These are phyloP conservation scores for Aromia moschata DNA, from an alignment of 2,888 invertebrate genomes.

Conservation along the genomic window DNA sequence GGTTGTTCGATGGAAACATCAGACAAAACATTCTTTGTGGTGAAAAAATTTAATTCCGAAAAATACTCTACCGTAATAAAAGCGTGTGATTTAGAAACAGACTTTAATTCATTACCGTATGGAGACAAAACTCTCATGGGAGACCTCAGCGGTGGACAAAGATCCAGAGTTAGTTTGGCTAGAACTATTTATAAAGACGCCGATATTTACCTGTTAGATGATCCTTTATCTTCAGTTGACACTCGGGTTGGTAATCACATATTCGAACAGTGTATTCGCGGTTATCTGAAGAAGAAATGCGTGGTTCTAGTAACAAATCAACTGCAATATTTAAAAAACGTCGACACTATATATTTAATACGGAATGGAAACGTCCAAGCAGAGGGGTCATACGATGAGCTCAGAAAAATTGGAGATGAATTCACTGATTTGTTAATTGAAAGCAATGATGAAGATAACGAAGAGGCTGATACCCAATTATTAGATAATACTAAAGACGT, in stretches of 20 bases:
- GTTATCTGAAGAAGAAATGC: constrained; percentile 72
- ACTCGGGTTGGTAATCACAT: constrained; percentile 85
- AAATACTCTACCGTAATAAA: constrained; percentile 73
- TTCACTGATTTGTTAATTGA: constrained; percentile 71
- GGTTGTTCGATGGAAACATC: constrained; percentile 82
- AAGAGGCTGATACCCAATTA: constrained; percentile 50
- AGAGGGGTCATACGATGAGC: constrained; percentile 74
- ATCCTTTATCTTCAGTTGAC: constrained; percentile 90
- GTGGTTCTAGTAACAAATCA: constrained; percentile 79
- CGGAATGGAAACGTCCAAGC: constrained; percentile 68
- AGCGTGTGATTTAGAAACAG: constrained; percentile 75
- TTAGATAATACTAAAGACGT: too few relatives aligned
- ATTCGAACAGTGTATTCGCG: constrained; percentile 80
- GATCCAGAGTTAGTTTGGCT: constrained; percentile 85
- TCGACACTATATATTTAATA: constrained; percentile 66
- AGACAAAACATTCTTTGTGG: constrained; percentile 93
- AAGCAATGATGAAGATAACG: constrained; percentile 34
- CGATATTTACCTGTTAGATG: constrained; percentile 86
- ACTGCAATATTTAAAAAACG: constrained; percentile 70
- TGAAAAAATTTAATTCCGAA: constrained; percentile 71
- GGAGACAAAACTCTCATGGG: constrained; percentile 83
- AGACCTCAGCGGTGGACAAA: constrained; percentile 81
- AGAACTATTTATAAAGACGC: constrained; percentile 84
- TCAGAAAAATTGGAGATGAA: constrained; percentile 76
- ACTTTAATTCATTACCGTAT: constrained; percentile 76